A percentile compares a stretch with the other conserved stretches of the same genome.
These are phyloP conservation scores for honey bee (Apis mellifera) DNA, from an alignment of 1,140 invertebrate species.

Conservation along the genomic window DNA sequence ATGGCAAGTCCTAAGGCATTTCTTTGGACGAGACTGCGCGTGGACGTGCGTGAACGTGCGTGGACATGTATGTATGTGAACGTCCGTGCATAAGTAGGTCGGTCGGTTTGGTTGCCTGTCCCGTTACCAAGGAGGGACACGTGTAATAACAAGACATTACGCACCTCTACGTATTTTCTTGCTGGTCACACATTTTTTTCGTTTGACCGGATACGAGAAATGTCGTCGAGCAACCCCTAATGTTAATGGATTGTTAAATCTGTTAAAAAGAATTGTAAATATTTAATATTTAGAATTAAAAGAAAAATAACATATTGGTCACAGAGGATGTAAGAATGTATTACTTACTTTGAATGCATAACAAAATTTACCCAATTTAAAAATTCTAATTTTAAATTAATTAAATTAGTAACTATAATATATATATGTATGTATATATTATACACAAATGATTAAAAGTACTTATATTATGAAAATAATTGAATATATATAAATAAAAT, in stretches of 20 bases:
- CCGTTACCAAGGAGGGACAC: constrained; percentile 72
- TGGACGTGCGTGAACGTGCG: constrained; percentile 59
- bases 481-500: no score
- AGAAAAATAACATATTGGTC: background rate
- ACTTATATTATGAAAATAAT: no score
- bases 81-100: constrained; percentile 71
- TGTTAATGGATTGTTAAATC: background rate
- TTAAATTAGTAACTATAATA: no score
- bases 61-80: constrained; percentile 60
- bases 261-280: no score
- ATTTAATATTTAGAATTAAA: background rate
- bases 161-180: constrained; percentile 50
- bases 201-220: background rate
- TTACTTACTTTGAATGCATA: background rate
- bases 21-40: constrained; percentile 49
- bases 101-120: constrained; percentile 69
- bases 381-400: no score
- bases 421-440: no score
- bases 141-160: constrained; percentile 72
- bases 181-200: constrained; percentile 20
- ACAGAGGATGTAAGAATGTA: background rate
- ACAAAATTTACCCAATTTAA: no score
- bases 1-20: constrained; percentile 51
- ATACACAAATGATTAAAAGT: no score
- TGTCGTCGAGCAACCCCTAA: background rate